Percentiles rank a stretch among this genome's conserved stretches.
These are phyloP conservation scores for Therioaphis trifolii DNA, from an alignment of 2,888 invertebrate species.

Conservation along the genomic window DNA sequence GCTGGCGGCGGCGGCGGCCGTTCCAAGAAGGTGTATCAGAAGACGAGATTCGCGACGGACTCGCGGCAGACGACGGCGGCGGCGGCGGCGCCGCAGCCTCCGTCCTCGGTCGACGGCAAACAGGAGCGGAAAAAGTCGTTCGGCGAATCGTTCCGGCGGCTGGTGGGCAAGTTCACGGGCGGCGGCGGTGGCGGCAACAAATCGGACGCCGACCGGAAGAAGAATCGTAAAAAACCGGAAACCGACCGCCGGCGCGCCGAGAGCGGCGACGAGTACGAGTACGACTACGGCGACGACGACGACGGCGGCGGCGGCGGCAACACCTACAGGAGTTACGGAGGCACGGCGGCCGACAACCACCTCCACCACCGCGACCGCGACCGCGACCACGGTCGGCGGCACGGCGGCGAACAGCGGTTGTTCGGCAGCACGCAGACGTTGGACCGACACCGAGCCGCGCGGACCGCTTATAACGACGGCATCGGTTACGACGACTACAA, in stretches of 20 bases:
- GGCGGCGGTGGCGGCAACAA: constrained; percentile 69
- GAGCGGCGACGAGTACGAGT: constrained; percentile 68
- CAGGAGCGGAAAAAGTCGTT: constrained; percentile 68
- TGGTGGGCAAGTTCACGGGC: constrained; percentile 83
- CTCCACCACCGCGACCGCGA: constrained; percentile 66
- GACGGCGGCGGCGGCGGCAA: constrained; percentile 65
- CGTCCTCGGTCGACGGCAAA: background rate
- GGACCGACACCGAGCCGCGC: constrained; percentile 62
- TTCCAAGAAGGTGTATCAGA: constrained; percentile 76
- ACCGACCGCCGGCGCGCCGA: constrained; percentile 68
- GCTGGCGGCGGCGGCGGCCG: constrained; percentile 70
- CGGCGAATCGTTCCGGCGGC: constrained; percentile 83
- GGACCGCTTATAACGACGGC: background rate
- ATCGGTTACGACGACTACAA: too few species aligned
- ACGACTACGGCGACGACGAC: constrained; percentile 72
- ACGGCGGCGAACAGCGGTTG: constrained; percentile 33
- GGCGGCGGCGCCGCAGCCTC: background rate
- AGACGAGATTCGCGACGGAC: constrained; percentile 75
- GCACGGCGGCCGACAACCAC: constrained; percentile 69
- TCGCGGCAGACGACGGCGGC: background rate
- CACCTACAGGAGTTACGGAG: constrained; percentile 73
- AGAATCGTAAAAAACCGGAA: constrained; percentile 67
- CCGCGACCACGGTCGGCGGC: constrained; percentile 58
- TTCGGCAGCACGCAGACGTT: constrained; percentile 64
- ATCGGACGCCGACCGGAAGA: constrained; percentile 71